Conservation (phyloP, 2,888 invertebrate species). For the Allygus modestus region DNA sequence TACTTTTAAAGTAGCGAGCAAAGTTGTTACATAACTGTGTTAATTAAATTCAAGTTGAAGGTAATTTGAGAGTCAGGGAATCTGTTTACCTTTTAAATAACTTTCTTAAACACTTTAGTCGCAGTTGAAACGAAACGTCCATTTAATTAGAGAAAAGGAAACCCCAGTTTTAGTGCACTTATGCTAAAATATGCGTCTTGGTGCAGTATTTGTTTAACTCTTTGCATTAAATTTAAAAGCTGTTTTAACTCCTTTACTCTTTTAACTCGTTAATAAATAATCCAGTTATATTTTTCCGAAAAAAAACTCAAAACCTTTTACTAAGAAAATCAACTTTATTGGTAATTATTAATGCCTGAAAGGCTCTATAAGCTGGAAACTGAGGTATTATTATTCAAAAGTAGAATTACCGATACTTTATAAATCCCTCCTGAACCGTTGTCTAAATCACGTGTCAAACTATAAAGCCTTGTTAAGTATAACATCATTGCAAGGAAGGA, state of each 20-base stretch:
- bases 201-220: no score
- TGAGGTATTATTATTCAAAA: no score
- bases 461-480: neutral
- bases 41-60: conserved; percentile 41
- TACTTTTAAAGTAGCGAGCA: conserved; percentile 36
- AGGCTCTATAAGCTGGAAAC: no score
- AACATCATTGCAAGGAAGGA: neutral
- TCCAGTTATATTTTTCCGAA: no score
- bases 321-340: no score
- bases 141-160: neutral
- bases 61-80: conserved; percentile 35
- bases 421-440: no score
- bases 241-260: no score
- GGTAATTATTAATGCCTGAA: no score
- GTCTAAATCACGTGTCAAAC: neutral
- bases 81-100: conserved; percentile 43
- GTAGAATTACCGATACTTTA: no score
- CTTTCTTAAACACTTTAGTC: conserved; percentile 45
- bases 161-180: neutral
- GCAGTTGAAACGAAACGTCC: neutral
- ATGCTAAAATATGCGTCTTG: neutral
- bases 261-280: no score
- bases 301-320: no score
- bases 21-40: conserved; percentile 40
- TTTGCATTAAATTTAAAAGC: no score